Conservation (phyloP, 2,797 vertebrate species). For the Melopsittacus undulatus region DNA sequence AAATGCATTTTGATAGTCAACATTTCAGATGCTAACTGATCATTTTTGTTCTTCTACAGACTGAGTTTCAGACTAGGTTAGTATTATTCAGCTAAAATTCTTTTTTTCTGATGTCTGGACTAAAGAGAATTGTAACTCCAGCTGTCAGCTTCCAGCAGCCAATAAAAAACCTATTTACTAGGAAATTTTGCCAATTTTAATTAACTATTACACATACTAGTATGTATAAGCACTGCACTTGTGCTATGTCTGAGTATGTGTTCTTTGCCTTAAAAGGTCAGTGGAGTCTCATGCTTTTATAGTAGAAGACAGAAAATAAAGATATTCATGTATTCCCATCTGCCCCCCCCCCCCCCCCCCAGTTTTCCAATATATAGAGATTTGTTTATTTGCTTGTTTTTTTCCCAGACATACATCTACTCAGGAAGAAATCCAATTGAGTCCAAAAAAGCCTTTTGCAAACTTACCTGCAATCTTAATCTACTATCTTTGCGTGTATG, state of each 20-base stretch:
- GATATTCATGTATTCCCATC: background rate
- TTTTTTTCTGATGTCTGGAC: constrained; percentile 11
- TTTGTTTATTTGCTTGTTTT: background rate
- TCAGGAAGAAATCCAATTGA: constrained; percentile 1
- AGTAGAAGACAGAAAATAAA: background rate
- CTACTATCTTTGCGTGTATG: background rate
- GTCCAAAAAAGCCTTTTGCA: constrained; percentile 15
- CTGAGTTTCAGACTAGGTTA: background rate
- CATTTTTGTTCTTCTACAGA: background rate
- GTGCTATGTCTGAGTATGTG: background rate
- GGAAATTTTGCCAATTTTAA: constrained; percentile 45
- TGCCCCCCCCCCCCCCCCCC: accelerated
- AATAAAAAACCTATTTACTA: constrained; percentile 17
- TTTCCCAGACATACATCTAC: background rate
- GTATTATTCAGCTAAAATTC: constrained; percentile 16
- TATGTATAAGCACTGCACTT: background rate
- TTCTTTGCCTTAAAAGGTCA: background rate
- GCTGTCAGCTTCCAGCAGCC: constrained; percentile 24
- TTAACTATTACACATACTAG: constrained; percentile 15
- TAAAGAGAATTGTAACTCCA: constrained; percentile 53
- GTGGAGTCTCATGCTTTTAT: background rate
- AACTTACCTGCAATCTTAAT: constrained; percentile 5
- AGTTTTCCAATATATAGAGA: background rate
- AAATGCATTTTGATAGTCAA: background rate
- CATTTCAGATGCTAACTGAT: background rate